Evolutionary conservation across 2,888 invertebrate genomes (phyloP).

Genomic region (Chymomyza procnemis): DNA sequence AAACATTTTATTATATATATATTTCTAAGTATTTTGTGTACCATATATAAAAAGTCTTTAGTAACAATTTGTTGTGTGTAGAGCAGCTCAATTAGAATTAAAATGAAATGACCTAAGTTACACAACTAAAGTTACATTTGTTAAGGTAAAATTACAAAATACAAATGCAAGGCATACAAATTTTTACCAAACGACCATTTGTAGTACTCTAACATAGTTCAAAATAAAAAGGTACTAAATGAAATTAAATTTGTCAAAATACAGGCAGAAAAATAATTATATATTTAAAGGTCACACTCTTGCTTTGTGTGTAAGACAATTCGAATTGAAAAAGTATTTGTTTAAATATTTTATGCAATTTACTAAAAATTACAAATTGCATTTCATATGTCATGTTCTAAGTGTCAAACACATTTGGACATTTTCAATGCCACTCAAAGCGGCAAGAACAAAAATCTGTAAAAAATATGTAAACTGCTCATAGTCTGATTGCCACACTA

Average conservation of each 20-base stretch:
- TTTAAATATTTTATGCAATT: constrained; percentile 61
- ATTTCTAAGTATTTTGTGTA: constrained; percentile 28
- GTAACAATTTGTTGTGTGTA: not conserved
- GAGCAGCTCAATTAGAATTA: not conserved
- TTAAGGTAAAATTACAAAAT: not conserved
- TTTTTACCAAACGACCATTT: not conserved
- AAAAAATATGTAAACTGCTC: not conserved
- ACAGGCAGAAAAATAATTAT: constrained; percentile 2
- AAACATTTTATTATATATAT: not conserved
- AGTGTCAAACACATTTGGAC: constrained; percentile 65
- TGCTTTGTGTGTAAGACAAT: not conserved
- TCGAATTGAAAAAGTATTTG: constrained; percentile 30
- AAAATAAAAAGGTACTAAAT: constrained; percentile 1
- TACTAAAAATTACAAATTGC: constrained; percentile 46
- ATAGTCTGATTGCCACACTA: constrained; percentile 56
- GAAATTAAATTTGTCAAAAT: constrained; percentile 28
- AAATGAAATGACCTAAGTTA: not conserved
- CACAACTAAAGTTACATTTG: not conserved
- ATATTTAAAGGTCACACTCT: constrained; percentile 45
- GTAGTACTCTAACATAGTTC: not conserved
- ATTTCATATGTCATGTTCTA: constrained; percentile 31
- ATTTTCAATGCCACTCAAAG: constrained; percentile 55
- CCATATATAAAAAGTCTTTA: not conserved
- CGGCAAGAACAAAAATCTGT: too few relatives aligned
- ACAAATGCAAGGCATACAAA: not conserved